Conservation (phyloP, 2,888 invertebrate genomes). For the Brachyptera risi region DNA sequence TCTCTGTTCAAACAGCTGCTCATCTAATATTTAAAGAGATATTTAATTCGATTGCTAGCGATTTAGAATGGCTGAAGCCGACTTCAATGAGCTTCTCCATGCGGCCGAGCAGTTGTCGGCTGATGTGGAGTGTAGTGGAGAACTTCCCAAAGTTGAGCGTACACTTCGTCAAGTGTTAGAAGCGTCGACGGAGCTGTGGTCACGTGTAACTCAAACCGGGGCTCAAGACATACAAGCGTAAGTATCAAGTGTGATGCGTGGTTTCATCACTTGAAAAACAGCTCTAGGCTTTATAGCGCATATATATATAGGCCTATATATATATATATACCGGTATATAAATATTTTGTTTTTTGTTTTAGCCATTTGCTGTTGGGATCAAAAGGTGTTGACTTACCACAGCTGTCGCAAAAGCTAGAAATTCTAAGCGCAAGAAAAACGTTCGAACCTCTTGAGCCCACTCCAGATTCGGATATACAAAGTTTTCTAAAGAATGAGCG, state of each 20-base stretch:
- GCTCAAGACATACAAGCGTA: conserved; percentile 92
- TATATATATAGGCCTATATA: too few species aligned
- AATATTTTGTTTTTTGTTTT: conserved; percentile 34
- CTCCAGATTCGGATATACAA: conserved; percentile 86
- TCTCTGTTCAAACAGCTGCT: too few species aligned
- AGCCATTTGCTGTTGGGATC: conserved; percentile 88
- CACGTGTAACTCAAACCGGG: conserved; percentile 72
- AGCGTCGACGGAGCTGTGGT: conserved; percentile 84
- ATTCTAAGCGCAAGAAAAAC: conserved; percentile 79
- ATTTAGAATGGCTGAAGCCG: conserved; percentile 47
- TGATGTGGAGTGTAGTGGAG: conserved; percentile 81
- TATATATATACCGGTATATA: too few species aligned
- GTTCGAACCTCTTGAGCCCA: conserved; percentile 86
- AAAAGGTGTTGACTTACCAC: conserved; percentile 89
- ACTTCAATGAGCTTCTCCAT: conserved; percentile 82
- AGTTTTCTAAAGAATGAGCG: conserved; percentile 89
- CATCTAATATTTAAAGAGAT: too few species aligned
- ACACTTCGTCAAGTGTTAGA: conserved; percentile 88
- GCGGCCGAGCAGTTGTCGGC: conserved; percentile 89
- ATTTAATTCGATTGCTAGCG: too few species aligned
- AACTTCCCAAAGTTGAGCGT: conserved; percentile 68
- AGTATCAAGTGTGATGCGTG: conserved; percentile 42
- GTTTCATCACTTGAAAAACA: not conserved
- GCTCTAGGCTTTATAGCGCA: not conserved
- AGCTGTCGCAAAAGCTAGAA: conserved; percentile 86